These are phyloP conservation scores for Limnephilus auricula DNA, from an alignment of 2,888 invertebrate species.

Conservation along the genomic window DNA sequence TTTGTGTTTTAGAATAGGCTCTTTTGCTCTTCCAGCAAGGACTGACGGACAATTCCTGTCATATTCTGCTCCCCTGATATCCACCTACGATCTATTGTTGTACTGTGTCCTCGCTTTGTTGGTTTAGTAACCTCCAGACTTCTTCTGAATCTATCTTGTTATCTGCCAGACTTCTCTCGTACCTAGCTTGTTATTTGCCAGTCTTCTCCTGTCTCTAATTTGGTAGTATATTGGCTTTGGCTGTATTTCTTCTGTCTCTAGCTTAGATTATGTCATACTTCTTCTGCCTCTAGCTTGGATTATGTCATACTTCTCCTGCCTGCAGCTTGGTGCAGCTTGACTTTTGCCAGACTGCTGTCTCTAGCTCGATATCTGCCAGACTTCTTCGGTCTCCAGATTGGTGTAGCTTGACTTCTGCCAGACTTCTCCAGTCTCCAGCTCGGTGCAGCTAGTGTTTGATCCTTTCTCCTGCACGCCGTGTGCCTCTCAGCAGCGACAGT, in stretches of 20 bases:
- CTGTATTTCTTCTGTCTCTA: background rate
- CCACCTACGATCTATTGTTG: background rate
- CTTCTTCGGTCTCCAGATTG: too few relatives aligned
- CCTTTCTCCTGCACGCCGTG: constrained; percentile 38
- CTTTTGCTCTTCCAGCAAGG: background rate
- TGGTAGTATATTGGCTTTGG: background rate
- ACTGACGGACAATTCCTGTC: background rate
- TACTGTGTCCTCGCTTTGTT: background rate
- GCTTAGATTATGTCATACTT: background rate
- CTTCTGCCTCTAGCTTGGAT: background rate
- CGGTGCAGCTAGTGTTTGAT: background rate
- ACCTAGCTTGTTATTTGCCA: too few relatives aligned
- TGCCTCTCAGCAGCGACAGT: constrained; percentile 29
- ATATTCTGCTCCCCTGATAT: background rate
- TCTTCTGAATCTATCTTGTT: background rate
- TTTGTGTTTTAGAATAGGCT: background rate
- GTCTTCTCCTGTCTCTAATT: background rate
- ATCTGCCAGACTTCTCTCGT: background rate
- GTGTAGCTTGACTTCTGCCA: background rate
- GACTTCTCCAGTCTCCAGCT: background rate
- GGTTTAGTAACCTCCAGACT: background rate
- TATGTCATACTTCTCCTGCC: too few relatives aligned
- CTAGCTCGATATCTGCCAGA: background rate
- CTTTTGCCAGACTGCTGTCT: background rate
- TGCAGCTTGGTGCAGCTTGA: background rate